These are phyloP conservation scores for Sciurus vulgaris DNA, from an alignment of 2,797 vertebrate species.

Conservation along the genomic window DNA sequence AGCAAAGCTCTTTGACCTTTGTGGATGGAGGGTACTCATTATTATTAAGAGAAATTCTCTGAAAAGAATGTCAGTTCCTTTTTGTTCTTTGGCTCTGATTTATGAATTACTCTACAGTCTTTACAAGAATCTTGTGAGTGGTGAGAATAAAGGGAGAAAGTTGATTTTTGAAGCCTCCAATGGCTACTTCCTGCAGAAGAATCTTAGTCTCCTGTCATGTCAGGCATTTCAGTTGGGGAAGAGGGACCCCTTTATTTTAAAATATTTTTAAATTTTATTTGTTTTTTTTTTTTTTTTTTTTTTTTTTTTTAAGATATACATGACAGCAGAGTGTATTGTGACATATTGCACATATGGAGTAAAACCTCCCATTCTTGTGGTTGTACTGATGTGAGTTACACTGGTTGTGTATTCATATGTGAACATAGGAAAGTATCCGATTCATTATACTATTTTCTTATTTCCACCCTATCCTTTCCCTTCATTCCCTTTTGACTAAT, in stretches of 20 bases:
- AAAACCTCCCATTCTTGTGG: too few species aligned
- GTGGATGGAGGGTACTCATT: background rate
- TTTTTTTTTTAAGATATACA: too few species aligned
- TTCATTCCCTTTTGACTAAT: too few species aligned
- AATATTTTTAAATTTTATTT: too few species aligned
- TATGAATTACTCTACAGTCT: conserved; percentile 7
- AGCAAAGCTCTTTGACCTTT: conserved; percentile 73
- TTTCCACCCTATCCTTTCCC: too few species aligned
- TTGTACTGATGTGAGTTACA: too few species aligned
- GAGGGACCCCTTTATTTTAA: background rate
- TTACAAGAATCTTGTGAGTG: conserved; percentile 6
- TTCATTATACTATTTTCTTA: too few species aligned
- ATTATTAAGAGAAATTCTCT: conserved; percentile 61
- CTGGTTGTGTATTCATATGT: too few species aligned
- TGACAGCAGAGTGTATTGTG: too few species aligned
- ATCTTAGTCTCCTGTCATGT: background rate
- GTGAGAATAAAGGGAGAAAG: background rate
- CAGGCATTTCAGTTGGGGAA: background rate
- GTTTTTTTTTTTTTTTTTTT: too few species aligned
- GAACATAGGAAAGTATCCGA: too few species aligned
- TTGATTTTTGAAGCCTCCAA: background rate
- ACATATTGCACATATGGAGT: too few species aligned
- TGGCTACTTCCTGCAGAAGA: background rate
- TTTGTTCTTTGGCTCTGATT: background rate
- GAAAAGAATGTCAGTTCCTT: conserved; percentile 52